These are phyloP conservation scores for Zosterops japonicus DNA, from an alignment of 2,113 vertebrate genomes.

Conservation along the genomic window DNA sequence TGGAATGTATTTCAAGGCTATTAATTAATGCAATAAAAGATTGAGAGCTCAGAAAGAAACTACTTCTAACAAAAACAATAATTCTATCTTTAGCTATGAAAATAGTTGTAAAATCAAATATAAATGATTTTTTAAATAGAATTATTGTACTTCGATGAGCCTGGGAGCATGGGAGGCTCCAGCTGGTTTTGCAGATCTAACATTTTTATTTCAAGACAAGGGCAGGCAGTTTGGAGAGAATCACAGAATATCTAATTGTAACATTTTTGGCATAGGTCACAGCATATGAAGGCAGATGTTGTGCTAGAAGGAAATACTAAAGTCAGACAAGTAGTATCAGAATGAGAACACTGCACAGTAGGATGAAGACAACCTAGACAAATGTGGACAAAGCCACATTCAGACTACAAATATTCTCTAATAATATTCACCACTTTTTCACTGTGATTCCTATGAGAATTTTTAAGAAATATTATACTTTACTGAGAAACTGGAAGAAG, in stretches of 20 bases:
- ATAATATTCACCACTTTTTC: neutral
- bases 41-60: neutral
- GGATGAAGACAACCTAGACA: neutral
- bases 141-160: neutral
- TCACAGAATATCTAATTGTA: neutral
- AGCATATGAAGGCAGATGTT: neutral
- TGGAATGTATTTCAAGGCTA: constrained; percentile 7
- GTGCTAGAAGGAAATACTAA: neutral
- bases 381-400: neutral
- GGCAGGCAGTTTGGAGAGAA: neutral
- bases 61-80: constrained; percentile 4
- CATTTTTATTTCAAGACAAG: neutral
- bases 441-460: neutral
- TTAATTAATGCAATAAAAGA: constrained; percentile 33
- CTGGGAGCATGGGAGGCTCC: neutral
- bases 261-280: neutral
- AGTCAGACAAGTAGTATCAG: neutral
- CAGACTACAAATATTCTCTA: neutral
- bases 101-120: neutral
- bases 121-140: neutral
- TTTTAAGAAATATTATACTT: neutral
- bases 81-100: constrained; percentile 10
- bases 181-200: neutral
- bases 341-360: neutral
- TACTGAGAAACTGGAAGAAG: neutral